These are phyloP conservation scores for Corythornis leucogaster DNA, from an alignment of 2,797 vertebrate genomes.

Conservation along the genomic window DNA sequence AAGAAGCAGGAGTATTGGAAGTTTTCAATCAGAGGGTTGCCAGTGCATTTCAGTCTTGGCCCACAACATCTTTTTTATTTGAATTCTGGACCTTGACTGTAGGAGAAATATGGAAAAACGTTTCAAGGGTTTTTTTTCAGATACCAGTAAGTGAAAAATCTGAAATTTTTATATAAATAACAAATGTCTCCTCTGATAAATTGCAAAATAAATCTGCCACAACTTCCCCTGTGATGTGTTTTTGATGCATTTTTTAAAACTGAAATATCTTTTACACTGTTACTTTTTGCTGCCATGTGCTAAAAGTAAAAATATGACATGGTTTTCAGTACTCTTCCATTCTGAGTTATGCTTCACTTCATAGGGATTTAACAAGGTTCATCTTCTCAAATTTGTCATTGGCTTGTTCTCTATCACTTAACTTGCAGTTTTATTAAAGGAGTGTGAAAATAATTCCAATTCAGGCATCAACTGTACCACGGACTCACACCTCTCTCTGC, in stretches of 20 bases:
- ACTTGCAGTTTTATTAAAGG: background rate
- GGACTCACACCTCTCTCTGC: background rate
- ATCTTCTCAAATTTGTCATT: background rate
- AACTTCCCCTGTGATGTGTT: background rate
- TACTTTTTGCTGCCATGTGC: background rate
- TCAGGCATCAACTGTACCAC: background rate
- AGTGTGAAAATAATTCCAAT: background rate
- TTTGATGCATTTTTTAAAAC: background rate
- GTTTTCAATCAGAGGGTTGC: background rate
- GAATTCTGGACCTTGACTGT: background rate
- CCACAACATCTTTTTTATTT: background rate
- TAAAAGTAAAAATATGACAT: background rate
- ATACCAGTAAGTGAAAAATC: background rate
- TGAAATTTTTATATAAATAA: background rate
- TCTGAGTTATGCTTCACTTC: background rate
- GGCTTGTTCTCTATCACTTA: background rate
- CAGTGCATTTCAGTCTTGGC: background rate
- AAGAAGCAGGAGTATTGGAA: conserved; percentile 14
- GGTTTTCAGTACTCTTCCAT: background rate
- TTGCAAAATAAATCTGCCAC: background rate
- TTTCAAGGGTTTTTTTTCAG: background rate
- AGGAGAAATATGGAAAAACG: background rate
- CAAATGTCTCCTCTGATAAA: background rate
- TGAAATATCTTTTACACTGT: background rate
- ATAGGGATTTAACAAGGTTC: background rate